phyloP scores from a whole-genome alignment of 2,113 vertebrate genomes.

The Maccullochella peelii region DNA sequence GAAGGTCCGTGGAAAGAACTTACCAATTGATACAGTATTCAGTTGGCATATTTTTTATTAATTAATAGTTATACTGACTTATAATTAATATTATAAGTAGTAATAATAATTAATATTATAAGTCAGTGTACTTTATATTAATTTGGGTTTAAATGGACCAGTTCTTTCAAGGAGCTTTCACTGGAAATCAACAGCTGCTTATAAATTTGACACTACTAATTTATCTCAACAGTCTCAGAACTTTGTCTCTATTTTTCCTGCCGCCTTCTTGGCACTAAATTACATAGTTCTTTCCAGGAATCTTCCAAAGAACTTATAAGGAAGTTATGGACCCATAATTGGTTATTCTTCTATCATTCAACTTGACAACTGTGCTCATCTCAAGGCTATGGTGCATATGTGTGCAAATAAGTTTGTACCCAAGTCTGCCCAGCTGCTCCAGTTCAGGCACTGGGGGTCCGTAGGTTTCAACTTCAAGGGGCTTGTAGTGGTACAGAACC shows the following conservation, averaged over 20 bases:
- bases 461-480: constrained; percentile 87
- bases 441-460: constrained; percentile 91
- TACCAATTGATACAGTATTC: background rate
- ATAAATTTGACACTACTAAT: background rate
- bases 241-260: background rate
- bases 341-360: background rate
- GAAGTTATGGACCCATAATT: background rate
- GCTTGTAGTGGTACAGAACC: constrained; percentile 89
- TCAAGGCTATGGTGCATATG: background rate
- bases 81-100: no score
- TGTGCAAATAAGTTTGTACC: constrained; percentile 83
- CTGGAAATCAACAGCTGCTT: background rate
- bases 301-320: background rate
- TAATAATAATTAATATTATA: no score
- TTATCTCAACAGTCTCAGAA: background rate
- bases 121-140: background rate
- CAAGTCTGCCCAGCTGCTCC: constrained; percentile 88
- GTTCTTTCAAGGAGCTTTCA: background rate
- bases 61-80: no score
- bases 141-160: background rate
- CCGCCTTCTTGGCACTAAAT: background rate
- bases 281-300: background rate
- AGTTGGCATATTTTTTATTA: background rate
- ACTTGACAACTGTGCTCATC: background rate
- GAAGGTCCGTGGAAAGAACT: background rate